Conservation (phyloP, 2,797 vertebrate genomes). For the Hemitrygon akajei region DNA sequence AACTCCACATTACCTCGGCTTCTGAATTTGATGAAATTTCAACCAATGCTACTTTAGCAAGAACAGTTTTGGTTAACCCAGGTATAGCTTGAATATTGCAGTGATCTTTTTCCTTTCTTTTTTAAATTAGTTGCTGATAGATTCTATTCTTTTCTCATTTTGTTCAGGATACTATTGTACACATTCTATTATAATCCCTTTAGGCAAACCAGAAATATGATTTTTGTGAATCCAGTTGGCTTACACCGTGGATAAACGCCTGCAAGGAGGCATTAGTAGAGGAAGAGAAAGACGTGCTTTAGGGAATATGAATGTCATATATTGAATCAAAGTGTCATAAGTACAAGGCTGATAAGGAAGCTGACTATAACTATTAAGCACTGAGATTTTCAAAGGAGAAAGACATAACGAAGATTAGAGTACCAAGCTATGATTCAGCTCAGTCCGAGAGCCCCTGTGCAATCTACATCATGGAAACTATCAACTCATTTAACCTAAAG, state of each 20-base stretch:
- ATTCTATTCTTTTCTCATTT: not conserved
- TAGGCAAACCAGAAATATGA: too few species aligned
- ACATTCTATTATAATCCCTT: too few species aligned
- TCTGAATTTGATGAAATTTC: not conserved
- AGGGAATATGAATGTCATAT: not conserved
- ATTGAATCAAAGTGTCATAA: not conserved
- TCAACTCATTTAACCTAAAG: not conserved
- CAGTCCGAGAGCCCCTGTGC: not conserved
- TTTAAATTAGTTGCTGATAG: not conserved
- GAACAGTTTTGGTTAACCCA: not conserved
- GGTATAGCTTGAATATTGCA: not conserved
- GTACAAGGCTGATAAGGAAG: not conserved
- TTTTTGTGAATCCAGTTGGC: not conserved
- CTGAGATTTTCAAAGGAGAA: not conserved
- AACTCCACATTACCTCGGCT: not conserved
- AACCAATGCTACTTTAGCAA: not conserved
- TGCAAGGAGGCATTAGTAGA: not conserved
- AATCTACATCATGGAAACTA: not conserved
- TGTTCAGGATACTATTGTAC: too few species aligned
- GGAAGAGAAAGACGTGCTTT: not conserved
- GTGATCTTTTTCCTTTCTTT: not conserved
- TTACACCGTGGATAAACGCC: not conserved
- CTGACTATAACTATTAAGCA: not conserved
- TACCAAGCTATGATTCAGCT: not conserved
- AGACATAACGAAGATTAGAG: not conserved